These are phyloP conservation scores for Saguinus imperator DNA, from an alignment of 2,113 vertebrate species.

Conservation along the genomic window DNA sequence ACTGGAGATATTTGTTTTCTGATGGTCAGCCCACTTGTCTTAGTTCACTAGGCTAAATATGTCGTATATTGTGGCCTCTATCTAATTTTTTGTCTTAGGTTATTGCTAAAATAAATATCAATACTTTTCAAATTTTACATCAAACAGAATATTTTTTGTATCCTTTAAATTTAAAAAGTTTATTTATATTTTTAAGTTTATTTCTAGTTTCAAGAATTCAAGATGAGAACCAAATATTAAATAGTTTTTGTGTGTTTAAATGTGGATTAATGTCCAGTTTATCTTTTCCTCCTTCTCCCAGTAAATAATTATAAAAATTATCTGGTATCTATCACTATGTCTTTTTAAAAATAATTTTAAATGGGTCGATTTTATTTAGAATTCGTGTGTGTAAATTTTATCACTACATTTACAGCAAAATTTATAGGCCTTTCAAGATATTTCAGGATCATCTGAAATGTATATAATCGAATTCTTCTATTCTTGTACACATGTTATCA, in stretches of 20 bases:
- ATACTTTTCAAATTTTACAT: neutral
- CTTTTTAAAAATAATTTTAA: slow-evolving; percentile 53
- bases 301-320: slow-evolving; percentile 34
- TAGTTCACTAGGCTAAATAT: neutral
- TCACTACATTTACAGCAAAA: neutral
- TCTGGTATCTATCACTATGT: slow-evolving; percentile 24
- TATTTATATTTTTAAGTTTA: neutral
- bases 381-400: neutral
- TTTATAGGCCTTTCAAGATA: neutral
- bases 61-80: neutral
- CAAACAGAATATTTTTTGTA: neutral
- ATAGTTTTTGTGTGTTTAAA: neutral
- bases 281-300: neutral
- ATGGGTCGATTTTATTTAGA: neutral
- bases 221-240: neutral
- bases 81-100: neutral
- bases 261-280: neutral
- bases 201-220: neutral
- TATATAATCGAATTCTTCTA: neutral
- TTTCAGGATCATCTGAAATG: neutral
- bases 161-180: neutral
- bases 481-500: neutral
- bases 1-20: neutral
- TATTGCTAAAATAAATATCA: neutral
- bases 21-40: neutral